These are phyloP conservation scores for Sminthurides aquaticus DNA, from an alignment of 2,888 invertebrate species.

Conservation along the genomic window DNA sequence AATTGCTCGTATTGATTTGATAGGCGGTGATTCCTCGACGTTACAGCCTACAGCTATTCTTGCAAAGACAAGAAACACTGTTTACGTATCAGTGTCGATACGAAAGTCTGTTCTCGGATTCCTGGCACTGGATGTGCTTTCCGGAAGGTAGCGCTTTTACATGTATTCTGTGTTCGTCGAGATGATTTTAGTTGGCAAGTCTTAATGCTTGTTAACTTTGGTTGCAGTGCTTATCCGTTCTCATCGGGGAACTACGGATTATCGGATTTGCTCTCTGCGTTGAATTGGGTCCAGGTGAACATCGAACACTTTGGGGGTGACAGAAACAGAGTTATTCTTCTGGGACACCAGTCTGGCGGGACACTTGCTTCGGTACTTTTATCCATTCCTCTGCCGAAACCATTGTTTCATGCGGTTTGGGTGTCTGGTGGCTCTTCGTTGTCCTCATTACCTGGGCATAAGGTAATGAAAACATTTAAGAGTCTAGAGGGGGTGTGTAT, in stretches of 20 bases:
- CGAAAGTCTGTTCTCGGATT: slow-evolving; percentile 66
- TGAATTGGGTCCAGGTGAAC: slow-evolving; percentile 73
- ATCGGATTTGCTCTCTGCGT: slow-evolving; percentile 66
- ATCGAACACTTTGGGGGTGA: slow-evolving; percentile 72
- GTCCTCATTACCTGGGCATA: slow-evolving; percentile 29
- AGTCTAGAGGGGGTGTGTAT: too few species aligned
- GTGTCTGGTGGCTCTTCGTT: slow-evolving; percentile 59
- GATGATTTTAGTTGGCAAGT: not conserved
- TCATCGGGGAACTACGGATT: slow-evolving; percentile 80
- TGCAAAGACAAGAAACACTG: slow-evolving; percentile 67
- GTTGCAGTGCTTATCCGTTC: slow-evolving; percentile 54
- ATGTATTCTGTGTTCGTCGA: not conserved
- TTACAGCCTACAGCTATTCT: slow-evolving; percentile 67
- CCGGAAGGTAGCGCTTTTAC: slow-evolving; percentile 22
- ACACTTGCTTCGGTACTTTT: slow-evolving; percentile 71
- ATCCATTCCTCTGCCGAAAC: slow-evolving; percentile 53
- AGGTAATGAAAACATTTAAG: too few species aligned
- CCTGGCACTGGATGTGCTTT: slow-evolving; percentile 52
- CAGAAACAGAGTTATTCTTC: slow-evolving; percentile 64
- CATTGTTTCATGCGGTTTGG: slow-evolving; percentile 70
- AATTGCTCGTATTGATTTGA: too few species aligned
- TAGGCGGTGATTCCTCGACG: slow-evolving; percentile 44
- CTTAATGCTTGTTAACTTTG: not conserved
- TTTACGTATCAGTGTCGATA: slow-evolving; percentile 81
- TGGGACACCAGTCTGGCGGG: slow-evolving; percentile 79